phyloP scores from a whole-genome alignment of 2,797 vertebrate genomes.

The Pseudocheirus occidentalis region DNA sequence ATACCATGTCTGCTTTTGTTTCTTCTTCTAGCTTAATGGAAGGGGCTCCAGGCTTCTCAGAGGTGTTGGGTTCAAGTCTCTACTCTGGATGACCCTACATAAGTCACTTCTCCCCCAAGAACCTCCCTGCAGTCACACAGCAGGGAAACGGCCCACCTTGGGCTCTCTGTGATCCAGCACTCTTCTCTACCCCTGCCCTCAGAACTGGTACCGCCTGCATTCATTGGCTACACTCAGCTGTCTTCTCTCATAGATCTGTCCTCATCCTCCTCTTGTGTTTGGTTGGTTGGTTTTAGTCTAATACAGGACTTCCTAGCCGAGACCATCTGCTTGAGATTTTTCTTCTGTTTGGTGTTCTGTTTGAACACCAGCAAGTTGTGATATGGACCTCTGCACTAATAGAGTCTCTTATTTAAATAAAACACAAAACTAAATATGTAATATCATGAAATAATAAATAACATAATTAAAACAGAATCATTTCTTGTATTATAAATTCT shows the following conservation, averaged over 20 bases:
- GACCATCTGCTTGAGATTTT: conserved; percentile 1
- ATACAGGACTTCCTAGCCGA: neutral
- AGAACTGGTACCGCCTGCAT: neutral
- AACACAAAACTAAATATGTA: conserved; percentile 51
- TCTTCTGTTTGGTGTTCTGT: conserved; percentile 11
- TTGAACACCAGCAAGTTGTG: conserved; percentile 6
- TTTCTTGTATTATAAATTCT: conserved; percentile 51
- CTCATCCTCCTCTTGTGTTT: neutral
- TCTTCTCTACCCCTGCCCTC: neutral
- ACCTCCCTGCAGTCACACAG: neutral
- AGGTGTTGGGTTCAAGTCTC: neutral
- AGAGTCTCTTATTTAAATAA: conserved; percentile 53
- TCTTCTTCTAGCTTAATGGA: neutral
- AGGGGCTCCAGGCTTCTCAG: neutral
- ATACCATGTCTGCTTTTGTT: conserved; percentile 13
- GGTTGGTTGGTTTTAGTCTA: conserved; percentile 15
- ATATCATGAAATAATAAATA: conserved; percentile 52
- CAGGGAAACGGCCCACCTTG: neutral
- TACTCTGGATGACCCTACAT: neutral
- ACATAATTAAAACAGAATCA: conserved; percentile 47
- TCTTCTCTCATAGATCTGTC: conserved; percentile 9
- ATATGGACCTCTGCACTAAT: conserved; percentile 23
- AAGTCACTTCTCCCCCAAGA: neutral
- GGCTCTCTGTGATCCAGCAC: neutral
- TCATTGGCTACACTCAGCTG: neutral